These are phyloP conservation scores for Neodiprion fabricii DNA, from an alignment of 1,140 invertebrate species.

Conservation along the genomic window DNA sequence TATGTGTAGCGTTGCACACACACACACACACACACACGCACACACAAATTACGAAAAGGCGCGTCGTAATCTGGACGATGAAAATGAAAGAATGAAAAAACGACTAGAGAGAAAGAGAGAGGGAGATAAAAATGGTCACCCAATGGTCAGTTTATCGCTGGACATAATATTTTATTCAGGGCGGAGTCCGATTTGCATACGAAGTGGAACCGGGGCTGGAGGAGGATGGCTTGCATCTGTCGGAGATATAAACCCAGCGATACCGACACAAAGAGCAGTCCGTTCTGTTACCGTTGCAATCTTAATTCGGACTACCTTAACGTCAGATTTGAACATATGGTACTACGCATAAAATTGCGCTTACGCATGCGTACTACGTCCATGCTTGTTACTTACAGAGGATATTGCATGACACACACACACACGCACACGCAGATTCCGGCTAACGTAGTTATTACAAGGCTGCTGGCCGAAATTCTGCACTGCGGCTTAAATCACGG, in stretches of 20 bases:
- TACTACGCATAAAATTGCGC: neutral
- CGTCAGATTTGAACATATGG: conserved; percentile 7
- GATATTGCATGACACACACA: too few relatives aligned
- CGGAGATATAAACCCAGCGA: conserved; percentile 36
- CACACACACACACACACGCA: too few relatives aligned
- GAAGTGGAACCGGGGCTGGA: conserved; percentile 33
- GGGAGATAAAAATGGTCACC: conserved; percentile 21
- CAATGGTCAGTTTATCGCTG: conserved; percentile 35
- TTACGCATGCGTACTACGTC: neutral
- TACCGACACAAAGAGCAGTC: conserved; percentile 22
- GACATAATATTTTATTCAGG: conserved; percentile 51
- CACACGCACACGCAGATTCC: neutral
- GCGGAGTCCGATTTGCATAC: conserved; percentile 48
- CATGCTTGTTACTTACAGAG: too few relatives aligned
- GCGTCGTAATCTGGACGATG: neutral
- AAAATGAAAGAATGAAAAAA: conserved; percentile 16
- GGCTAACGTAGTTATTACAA: neutral
- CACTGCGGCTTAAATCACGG: neutral
- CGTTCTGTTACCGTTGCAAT: neutral
- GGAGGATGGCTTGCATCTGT: conserved; percentile 30
- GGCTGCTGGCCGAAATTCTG: neutral
- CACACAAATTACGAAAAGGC: too few relatives aligned
- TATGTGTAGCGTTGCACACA: too few relatives aligned
- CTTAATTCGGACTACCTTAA: neutral
- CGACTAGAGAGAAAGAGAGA: conserved; percentile 17